These are phyloP conservation scores for Platysteira castanea DNA, from an alignment of 2,113 vertebrate species.

Conservation along the genomic window DNA sequence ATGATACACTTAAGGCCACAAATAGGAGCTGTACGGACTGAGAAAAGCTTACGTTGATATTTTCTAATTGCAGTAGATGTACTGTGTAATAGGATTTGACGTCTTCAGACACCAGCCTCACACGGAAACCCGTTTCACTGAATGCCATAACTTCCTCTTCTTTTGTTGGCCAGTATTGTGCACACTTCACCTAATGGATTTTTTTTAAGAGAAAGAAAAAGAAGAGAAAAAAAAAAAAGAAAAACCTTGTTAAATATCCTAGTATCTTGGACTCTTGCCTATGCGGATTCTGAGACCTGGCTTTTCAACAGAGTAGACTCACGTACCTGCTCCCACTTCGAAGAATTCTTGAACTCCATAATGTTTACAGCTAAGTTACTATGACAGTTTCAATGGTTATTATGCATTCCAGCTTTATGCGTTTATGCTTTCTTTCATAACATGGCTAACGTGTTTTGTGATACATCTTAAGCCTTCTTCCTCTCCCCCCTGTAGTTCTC, in stretches of 20 bases:
- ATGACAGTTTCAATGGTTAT: neutral
- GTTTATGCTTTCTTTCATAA: neutral
- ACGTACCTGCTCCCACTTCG: neutral
- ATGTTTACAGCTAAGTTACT: neutral
- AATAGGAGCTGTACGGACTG: neutral
- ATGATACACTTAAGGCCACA: neutral
- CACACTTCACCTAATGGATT: slow-evolving; percentile 89
- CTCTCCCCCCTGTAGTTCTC: neutral
- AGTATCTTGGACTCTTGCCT: neutral
- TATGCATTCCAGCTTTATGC: neutral
- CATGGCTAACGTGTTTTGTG: neutral
- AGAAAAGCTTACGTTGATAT: slow-evolving; percentile 82
- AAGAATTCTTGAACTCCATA: neutral
- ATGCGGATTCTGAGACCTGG: neutral
- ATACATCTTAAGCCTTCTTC: neutral
- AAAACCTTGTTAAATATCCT: neutral
- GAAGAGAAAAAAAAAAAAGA: neutral
- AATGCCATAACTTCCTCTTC: slow-evolving; percentile 86
- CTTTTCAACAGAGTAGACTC: neutral
- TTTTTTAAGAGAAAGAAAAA: neutral
- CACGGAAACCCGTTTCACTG: slow-evolving; percentile 88
- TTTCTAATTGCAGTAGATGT: slow-evolving; percentile 87
- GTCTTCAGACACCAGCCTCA: slow-evolving; percentile 89
- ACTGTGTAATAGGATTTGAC: slow-evolving; percentile 91
- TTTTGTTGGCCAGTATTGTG: slow-evolving; percentile 93